Evolutionary conservation across 2,113 vertebrate species (phyloP).

Genomic region (Condylura cristata): DNA sequence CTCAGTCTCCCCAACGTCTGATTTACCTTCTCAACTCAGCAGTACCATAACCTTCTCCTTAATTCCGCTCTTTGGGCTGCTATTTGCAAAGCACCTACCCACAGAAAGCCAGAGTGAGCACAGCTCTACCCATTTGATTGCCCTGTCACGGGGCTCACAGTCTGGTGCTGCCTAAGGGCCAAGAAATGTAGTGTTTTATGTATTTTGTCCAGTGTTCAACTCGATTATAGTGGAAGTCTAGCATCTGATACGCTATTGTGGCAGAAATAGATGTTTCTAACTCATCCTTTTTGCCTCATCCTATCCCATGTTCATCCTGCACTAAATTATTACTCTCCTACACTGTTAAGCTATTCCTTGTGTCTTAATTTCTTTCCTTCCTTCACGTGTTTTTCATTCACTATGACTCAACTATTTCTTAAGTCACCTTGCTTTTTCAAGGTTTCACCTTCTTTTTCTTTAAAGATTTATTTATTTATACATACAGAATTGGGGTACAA

Average conservation of each 20-base stretch:
- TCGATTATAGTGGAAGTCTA: background rate
- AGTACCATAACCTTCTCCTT: background rate
- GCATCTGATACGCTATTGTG: background rate
- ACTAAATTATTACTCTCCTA: slow-evolving; percentile 1
- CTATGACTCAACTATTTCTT: background rate
- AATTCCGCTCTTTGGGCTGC: background rate
- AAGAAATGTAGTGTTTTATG: background rate
- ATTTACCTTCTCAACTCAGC: background rate
- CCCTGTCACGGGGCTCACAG: background rate
- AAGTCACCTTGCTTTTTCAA: background rate
- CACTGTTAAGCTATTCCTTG: background rate
- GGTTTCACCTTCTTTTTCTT: too few relatives aligned
- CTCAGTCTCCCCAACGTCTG: background rate
- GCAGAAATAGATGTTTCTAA: background rate
- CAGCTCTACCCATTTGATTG: background rate
- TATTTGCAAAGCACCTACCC: background rate
- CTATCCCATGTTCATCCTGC: background rate
- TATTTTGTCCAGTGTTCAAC: background rate
- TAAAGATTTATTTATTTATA: too few relatives aligned
- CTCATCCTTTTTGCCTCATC: background rate
- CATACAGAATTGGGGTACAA: too few relatives aligned
- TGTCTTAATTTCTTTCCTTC: background rate
- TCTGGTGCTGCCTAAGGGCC: background rate
- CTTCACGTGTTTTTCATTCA: background rate
- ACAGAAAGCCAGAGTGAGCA: background rate